These are phyloP conservation scores for Gopherus evgoodei DNA, from an alignment of 2,113 vertebrate genomes.

Conservation along the genomic window DNA sequence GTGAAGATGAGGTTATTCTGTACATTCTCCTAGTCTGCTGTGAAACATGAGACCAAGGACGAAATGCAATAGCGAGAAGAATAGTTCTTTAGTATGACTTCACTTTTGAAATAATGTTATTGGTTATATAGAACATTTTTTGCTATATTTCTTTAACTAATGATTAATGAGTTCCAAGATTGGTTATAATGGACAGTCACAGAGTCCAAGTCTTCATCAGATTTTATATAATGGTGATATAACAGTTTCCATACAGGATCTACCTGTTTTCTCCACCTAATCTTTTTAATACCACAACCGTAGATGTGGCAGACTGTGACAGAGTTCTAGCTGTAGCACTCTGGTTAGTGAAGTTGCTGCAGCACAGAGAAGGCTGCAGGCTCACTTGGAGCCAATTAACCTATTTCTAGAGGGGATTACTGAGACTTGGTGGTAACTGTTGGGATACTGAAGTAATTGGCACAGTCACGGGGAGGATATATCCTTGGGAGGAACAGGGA, in stretches of 20 bases:
- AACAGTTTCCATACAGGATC: not conserved
- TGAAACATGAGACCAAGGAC: not conserved
- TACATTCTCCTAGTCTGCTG: not conserved
- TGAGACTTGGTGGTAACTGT: not conserved
- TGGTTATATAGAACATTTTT: not conserved
- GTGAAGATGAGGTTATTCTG: not conserved
- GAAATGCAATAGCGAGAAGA: not conserved
- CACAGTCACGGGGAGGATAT: not conserved
- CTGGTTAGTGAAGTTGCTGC: not conserved
- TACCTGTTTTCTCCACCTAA: not conserved
- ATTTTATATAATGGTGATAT: not conserved
- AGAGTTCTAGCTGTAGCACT: not conserved
- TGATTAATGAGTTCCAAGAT: not conserved
- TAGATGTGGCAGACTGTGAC: not conserved
- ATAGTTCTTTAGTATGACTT: not conserved
- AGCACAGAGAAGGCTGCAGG: not conserved
- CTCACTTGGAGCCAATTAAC: not conserved
- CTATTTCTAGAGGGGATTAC: not conserved
- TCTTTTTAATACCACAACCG: not conserved
- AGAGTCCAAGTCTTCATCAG: not conserved
- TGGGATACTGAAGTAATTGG: not conserved
- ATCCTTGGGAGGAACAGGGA: not conserved
- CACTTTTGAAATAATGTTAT: not conserved
- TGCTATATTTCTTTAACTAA: not conserved
- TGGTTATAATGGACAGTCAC: not conserved